Base-by-base conservation (phyloP, 2,797 vertebrate species). In the Sebastes elongatus region DNA sequence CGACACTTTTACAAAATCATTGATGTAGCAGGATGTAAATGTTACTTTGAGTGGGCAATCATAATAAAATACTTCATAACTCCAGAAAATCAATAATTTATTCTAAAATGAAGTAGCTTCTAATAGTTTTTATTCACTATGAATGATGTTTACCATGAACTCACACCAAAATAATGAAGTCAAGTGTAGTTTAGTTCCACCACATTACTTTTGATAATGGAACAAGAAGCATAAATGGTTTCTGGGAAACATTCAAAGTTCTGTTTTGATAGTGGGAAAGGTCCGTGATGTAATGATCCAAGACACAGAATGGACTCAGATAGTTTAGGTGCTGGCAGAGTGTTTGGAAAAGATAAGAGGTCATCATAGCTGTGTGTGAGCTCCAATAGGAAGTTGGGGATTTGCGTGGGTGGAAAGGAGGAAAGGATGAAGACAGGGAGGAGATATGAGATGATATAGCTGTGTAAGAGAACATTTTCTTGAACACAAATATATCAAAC, bases 331-430 rank as follows among this genome's bases (percentile, higher is more conserved):
- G 7, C 69, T 57, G 60, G 60, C 56, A 60, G 49, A 3, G 20
- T 25, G 52, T 35, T 74, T 71, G 74, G 38, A 77, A 69, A 74
- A 74, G 68, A 80, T 64, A 80, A 69, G 73, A 64, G 73, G 52
- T 57, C 70, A 59, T 62, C 70, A 59, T 5, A 63, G 46, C 30
- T 69, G 64, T 67, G 63, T 8, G 23, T 3, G 35, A 27, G 61
- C 52, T 38, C 16, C 14, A 52, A 53, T 60, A 70, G 74, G 67
- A 82, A 64, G 62, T 75, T 25, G 22, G 52, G 38, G 60, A 65
- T 70, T 77, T 61, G 74, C 7, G 10, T 68, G 78, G n/a, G 30
- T 42, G 68, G 55, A 66, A n/a, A 22, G 23, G 70, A 81, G 74
- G 60, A 78, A n/a, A 59, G 60, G 62, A 78, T 52, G 71, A 74